Evolutionary conservation across 2,113 vertebrate genomes (phyloP).

Genomic region (Struthio camelus): DNA sequence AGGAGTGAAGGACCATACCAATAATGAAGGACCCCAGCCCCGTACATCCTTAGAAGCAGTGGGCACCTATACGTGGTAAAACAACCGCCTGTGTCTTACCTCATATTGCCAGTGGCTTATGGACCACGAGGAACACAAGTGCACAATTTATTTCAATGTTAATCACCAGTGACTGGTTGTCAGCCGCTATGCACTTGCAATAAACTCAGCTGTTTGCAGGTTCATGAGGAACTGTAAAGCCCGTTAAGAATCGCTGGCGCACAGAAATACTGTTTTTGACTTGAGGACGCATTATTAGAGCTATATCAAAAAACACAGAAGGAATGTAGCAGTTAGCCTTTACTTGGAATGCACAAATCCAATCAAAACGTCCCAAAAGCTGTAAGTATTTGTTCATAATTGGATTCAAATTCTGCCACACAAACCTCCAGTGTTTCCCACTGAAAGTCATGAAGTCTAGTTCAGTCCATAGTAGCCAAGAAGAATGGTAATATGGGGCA

Average conservation of each 20-base stretch:
- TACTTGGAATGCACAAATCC: background rate
- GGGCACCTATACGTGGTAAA: no score
- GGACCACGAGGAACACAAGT: background rate
- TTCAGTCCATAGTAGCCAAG: background rate
- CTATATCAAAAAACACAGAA: background rate
- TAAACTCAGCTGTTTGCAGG: background rate
- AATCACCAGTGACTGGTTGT: no score
- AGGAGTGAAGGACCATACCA: background rate
- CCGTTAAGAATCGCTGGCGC: background rate
- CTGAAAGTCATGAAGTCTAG: background rate
- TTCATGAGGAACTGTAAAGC: background rate
- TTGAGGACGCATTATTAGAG: background rate
- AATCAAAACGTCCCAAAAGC: constrained; percentile 28
- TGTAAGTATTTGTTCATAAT: background rate
- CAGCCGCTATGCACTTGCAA: background rate
- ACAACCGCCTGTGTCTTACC: rapidly evolving
- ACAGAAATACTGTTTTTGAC: background rate
- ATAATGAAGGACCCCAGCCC: no score
- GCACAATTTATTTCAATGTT: background rate
- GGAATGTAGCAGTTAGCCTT: background rate
- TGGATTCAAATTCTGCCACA: background rate
- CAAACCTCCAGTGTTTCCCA: background rate
- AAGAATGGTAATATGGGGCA: background rate
- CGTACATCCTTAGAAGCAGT: background rate
- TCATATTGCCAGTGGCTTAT: rapidly evolving